Base-by-base conservation (phyloP, 2,113 vertebrate species). In the Monopterus albus region DNA sequence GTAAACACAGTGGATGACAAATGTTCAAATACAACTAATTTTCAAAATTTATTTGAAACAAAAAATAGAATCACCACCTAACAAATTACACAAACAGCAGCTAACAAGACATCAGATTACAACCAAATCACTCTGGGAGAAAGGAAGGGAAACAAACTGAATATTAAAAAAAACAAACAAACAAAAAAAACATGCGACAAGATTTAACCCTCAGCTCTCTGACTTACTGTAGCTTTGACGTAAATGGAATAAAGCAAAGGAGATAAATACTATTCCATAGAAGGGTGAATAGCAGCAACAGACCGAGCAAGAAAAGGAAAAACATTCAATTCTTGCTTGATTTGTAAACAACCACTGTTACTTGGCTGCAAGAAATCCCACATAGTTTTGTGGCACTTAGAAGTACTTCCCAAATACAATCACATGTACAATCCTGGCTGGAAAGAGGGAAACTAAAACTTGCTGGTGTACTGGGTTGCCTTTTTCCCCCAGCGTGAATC, bases 221-320 rank as follows among this genome's bases (percentile, higher is more conserved):
- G 62, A 79, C 39, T 18, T 49, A 56, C 53, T 64, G 46, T 39
- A 40, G 45, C 35, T 64, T 23, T 4, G 62, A 55, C 50, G 63
- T 36, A 21, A 26, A 18, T 9, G 18, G 40, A 63, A 36, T 33
- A 52, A 63, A 78, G 62, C 35, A 28, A 64, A 46, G n/a, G 36
- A 65, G 14, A 50, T n/a, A n/a, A 52, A 58, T 2, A 51, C 14
- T 75, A n/a, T n/a, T n/a, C n/a, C n/a, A n/a, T n/a, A n/a, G n/a
- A n/a, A n/a, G n/a, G n/a, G n/a, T 12, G 20, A 82, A 58, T 52
- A 87, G 87, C 87, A 91, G 87, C 89, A 83, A 52, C 50, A 38
- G 21, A 36, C 47, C 39, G 36, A 70, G 61, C 63, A 35, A 53
- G 23, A 57, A 66, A 46, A 55, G 13, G 50, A 63, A 7, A 40